Evolutionary conservation across 2,888 invertebrate species (phyloP).

Genomic region (Ametastegia equiseti): DNA sequence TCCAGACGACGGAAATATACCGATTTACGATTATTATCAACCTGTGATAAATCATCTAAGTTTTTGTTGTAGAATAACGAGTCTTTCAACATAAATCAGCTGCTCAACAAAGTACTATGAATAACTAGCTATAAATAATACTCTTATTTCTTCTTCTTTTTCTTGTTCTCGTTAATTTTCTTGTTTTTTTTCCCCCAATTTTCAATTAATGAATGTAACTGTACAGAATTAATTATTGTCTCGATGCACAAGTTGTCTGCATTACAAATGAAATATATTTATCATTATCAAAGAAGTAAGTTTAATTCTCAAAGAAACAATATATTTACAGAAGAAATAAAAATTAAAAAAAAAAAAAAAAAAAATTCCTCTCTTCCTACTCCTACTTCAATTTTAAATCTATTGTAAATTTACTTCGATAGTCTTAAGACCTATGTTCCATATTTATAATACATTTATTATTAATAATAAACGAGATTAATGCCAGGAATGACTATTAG

Average conservation of each 20-base stretch:
- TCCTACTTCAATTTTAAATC: slow-evolving; percentile 14
- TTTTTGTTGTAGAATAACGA: not conserved
- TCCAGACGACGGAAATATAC: not conserved
- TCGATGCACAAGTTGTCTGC: slow-evolving; percentile 35
- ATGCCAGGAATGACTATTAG: slow-evolving; percentile 46
- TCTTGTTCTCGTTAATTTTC: too few relatives aligned
- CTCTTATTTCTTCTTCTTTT: not conserved
- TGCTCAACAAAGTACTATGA: slow-evolving; percentile 21
- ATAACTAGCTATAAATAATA: slow-evolving; percentile 17
- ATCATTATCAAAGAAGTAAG: not conserved
- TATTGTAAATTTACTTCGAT: slow-evolving; percentile 16
- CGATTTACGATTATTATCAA: not conserved
- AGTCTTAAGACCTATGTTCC: slow-evolving; percentile 39
- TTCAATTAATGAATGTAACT: slow-evolving; percentile 1
- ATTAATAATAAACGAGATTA: slow-evolving; percentile 37
- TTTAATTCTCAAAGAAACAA: slow-evolving; percentile 8
- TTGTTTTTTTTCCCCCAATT: not conserved
- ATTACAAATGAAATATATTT: slow-evolving; percentile 1
- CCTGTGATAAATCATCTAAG: not conserved
- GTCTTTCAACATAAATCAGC: not conserved
- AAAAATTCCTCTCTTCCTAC: not conserved
- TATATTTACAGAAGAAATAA: slow-evolving; percentile 28
- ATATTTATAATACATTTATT: slow-evolving; percentile 33
- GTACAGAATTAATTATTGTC: slow-evolving; percentile 22
- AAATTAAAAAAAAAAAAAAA: not conserved